Conservation (phyloP, 2,113 vertebrate species). For the Nymphicus hollandicus region DNA sequence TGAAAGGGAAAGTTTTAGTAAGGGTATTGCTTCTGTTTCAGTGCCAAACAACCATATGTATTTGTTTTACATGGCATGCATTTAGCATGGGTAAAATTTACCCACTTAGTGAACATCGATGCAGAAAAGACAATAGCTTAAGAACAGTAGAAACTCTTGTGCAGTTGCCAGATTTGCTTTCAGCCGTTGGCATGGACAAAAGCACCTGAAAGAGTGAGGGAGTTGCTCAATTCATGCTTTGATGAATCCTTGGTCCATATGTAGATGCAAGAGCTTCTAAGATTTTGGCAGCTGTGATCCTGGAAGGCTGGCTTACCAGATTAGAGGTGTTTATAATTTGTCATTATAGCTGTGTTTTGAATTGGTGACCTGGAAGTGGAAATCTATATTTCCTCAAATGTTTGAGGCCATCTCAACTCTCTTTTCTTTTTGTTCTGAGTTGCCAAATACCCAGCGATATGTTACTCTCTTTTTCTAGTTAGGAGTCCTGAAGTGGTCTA, state of each 20-base stretch:
- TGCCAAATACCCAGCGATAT: background rate
- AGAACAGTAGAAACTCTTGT: background rate
- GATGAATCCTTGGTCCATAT: background rate
- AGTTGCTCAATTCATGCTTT: background rate
- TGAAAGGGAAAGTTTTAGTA: background rate
- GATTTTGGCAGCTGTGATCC: background rate
- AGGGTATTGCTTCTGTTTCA: rapidly evolving
- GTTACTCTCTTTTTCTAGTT: background rate
- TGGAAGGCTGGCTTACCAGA: background rate
- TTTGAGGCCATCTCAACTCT: background rate
- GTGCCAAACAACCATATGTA: rapidly evolving
- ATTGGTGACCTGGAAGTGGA: background rate
- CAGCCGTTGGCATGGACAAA: background rate
- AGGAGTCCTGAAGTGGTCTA: background rate
- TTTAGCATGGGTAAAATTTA: background rate
- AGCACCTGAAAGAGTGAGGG: background rate
- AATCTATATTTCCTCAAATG: background rate
- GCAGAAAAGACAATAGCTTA: background rate
- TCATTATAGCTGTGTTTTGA: background rate
- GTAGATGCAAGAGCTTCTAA: background rate
- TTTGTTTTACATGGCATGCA: rapidly evolving
- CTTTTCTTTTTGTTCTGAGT: background rate
- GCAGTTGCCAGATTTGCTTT: background rate
- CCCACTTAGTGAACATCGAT: rapidly evolving
- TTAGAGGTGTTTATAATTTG: background rate